phyloP scores from a whole-genome alignment of 2,113 vertebrate species.

The Prochilodus magdalenae region DNA sequence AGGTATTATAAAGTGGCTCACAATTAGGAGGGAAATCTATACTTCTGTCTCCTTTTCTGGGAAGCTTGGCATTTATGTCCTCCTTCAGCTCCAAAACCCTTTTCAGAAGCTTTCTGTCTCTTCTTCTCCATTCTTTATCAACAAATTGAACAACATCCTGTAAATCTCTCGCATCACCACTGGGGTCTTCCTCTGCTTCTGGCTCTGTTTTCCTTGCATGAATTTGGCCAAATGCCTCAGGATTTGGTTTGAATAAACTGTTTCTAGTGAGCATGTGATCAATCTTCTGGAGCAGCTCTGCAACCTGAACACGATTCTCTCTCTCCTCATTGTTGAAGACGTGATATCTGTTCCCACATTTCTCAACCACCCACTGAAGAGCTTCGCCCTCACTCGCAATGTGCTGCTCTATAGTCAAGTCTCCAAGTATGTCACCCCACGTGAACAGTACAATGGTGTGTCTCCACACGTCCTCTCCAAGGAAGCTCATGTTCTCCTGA shows the following conservation, averaged over 20 bases:
- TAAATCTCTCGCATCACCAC: not conserved
- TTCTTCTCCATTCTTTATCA: too few relatives aligned
- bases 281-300: not conserved
- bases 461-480: slow-evolving; percentile 49
- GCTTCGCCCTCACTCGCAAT: slow-evolving; percentile 43
- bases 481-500: slow-evolving; percentile 44
- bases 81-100: not conserved
- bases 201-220: too few relatives aligned
- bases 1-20: not conserved
- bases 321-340: slow-evolving; percentile 8
- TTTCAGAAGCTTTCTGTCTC: not conserved
- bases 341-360: slow-evolving; percentile 25
- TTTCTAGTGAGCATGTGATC: not conserved
- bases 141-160: too few relatives aligned
- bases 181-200: too few relatives aligned
- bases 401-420: slow-evolving; percentile 48
- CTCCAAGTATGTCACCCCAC: slow-evolving; percentile 23
- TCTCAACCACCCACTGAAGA: slow-evolving; percentile 17
- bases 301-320: not conserved
- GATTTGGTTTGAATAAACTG: too few relatives aligned
- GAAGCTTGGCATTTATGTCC: not conserved
- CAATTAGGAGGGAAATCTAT: not conserved
- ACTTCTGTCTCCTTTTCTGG: too few relatives aligned
- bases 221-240: too few relatives aligned
- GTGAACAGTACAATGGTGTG: slow-evolving; percentile 49